These are phyloP conservation scores for Pterophyllum scalare DNA, from an alignment of 2,113 vertebrate genomes.

Conservation along the genomic window DNA sequence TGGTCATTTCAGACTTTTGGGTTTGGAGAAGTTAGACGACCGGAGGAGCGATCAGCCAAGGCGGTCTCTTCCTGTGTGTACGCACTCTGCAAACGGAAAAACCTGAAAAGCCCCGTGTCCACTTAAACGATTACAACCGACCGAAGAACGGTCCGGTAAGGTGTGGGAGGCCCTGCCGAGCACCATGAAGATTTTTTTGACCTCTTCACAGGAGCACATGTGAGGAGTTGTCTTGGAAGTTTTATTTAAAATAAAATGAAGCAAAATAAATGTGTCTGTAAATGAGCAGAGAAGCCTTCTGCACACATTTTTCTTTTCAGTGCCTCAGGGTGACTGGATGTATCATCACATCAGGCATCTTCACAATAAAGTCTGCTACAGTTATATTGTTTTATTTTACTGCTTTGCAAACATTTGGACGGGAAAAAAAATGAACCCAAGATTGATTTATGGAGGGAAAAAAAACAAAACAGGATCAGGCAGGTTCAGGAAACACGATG, in stretches of 20 bases:
- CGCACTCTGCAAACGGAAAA: not conserved
- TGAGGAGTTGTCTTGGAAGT: too few relatives aligned
- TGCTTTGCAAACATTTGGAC: not conserved
- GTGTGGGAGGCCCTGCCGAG: fast-evolving
- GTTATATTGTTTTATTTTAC: not conserved
- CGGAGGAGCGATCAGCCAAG: not conserved
- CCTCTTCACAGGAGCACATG: fast-evolving
- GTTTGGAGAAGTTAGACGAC: not conserved
- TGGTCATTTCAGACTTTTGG: not conserved
- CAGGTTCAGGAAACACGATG: not conserved
- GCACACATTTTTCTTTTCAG: not conserved
- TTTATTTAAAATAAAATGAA: not conserved
- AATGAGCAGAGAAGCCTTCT: not conserved
- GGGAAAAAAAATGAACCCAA: not conserved
- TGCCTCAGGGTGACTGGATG: not conserved
- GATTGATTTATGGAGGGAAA: not conserved
- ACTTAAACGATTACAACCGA: not conserved
- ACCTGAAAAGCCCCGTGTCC: not conserved
- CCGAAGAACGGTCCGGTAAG: fast-evolving
- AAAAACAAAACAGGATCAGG: not conserved
- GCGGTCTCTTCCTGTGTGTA: not conserved
- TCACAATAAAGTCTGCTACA: not conserved
- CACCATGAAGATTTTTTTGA: fast-evolving
- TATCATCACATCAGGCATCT: not conserved
- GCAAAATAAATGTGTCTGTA: too few relatives aligned